phyloP scores from a whole-genome alignment of 2,113 vertebrate species.

The Sialia sialis region DNA sequence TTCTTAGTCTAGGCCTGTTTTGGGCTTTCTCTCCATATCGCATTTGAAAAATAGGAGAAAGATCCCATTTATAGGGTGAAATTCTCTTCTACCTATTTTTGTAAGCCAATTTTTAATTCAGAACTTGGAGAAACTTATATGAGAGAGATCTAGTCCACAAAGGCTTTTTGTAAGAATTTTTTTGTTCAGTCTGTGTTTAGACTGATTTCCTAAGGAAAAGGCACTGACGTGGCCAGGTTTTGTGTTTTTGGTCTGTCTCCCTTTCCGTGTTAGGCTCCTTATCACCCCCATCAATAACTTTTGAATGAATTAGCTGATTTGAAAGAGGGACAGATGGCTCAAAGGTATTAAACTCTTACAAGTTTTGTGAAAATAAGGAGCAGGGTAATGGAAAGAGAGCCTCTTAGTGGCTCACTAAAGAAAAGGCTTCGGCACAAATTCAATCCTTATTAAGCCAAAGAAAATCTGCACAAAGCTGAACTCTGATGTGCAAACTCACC shows the following conservation, averaged over 20 bases:
- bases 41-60: not conserved
- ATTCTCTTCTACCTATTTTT: not conserved
- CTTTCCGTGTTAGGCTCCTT: not conserved
- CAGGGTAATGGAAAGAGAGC: slow-evolving; percentile 64
- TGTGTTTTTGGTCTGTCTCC: not conserved
- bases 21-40: not conserved
- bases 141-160: not conserved
- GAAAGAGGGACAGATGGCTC: slow-evolving; percentile 48
- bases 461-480: slow-evolving; percentile 21
- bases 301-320: not conserved
- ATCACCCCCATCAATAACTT: not conserved
- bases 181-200: not conserved
- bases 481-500: not conserved
- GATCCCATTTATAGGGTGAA: not conserved
- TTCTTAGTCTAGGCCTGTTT: not conserved
- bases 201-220: not conserved
- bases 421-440: slow-evolving; percentile 11
- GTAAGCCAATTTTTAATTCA: not conserved
- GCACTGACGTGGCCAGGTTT: rapidly evolving
- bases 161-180: not conserved
- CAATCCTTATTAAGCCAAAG: slow-evolving; percentile 6
- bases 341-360: slow-evolving; percentile 45
- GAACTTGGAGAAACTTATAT: not conserved
- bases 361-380: slow-evolving; percentile 26
- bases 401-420: slow-evolving; percentile 62